A percentile compares a stretch with the other conserved stretches of the same genome.
These are phyloP conservation scores for Formica exsecta DNA, from an alignment of 1,140 invertebrate genomes.

Conservation along the genomic window DNA sequence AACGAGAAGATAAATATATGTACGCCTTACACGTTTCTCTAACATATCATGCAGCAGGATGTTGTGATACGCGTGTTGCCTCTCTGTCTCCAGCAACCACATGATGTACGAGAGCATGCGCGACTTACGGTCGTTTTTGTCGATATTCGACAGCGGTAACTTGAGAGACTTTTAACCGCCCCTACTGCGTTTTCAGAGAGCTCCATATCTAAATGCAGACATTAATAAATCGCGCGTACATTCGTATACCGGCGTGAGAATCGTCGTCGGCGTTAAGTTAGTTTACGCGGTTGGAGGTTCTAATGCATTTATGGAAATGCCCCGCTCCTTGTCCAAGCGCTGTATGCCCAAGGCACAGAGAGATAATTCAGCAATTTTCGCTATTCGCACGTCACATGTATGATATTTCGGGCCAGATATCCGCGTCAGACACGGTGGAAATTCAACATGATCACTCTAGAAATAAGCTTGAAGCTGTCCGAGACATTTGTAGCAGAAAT, in stretches of 20 bases:
- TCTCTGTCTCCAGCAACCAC: conserved; percentile 40
- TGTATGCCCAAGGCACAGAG: conserved; percentile 76
- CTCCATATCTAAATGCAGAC: conserved; percentile 80
- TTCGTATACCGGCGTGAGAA: conserved; percentile 66
- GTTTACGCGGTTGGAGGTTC: conserved; percentile 78
- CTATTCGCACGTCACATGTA: conserved; percentile 55
- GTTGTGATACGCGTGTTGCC: conserved; percentile 63
- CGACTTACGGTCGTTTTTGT: conserved; percentile 76
- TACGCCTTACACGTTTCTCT: conserved; percentile 13
- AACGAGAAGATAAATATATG: background rate
- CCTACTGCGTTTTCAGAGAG: conserved; percentile 72
- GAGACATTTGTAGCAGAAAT: conserved; percentile 9
- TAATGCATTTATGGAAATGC: conserved; percentile 83
- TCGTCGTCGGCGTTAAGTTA: conserved; percentile 77
- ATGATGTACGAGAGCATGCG: conserved; percentile 70
- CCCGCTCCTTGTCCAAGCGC: conserved; percentile 76
- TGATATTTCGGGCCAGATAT: conserved; percentile 52
- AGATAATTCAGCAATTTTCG: conserved; percentile 79
- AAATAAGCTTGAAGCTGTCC: conserved; percentile 42
- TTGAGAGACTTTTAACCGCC: conserved; percentile 75
- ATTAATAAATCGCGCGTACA: conserved; percentile 81
- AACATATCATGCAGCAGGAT: conserved; percentile 37
- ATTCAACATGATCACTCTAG: conserved; percentile 32
- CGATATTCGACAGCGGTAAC: conserved; percentile 74
- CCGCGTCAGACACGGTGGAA: conserved; percentile 28